A percentile compares a stretch with the other conserved stretches of the same genome.
Conservation (phyloP, 53 echinoderm and acorn worm genomes). For the Antedon mediterranea region DNA sequence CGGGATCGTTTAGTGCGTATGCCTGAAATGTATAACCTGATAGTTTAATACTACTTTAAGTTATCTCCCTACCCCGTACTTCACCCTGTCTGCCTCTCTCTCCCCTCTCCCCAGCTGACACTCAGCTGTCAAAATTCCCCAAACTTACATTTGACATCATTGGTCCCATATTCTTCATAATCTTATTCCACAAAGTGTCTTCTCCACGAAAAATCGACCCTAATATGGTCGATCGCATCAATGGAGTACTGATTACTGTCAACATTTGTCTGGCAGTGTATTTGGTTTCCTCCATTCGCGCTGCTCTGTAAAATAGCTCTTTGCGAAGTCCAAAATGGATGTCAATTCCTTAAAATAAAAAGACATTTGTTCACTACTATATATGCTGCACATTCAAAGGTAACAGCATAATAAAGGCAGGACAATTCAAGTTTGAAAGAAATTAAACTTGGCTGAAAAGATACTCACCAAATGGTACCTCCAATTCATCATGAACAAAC, state of each 20-base stretch:
- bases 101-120: too few relatives aligned
- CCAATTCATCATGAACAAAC: slow-evolving; percentile 65
- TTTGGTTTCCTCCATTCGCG: not conserved
- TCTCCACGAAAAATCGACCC: not conserved
- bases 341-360: not conserved
- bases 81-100: too few relatives aligned
- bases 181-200: not conserved
- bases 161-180: not conserved
- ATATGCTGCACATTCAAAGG: too few relatives aligned
- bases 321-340: not conserved
- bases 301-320: not conserved
- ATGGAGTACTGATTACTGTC: not conserved
- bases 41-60: too few relatives aligned
- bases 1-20: too few relatives aligned
- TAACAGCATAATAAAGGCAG: too few relatives aligned
- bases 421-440: too few relatives aligned
- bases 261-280: not conserved
- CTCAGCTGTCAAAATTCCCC: too few relatives aligned
- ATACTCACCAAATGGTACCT: slow-evolving; percentile 58
- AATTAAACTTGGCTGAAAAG: too few relatives aligned
- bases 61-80: too few relatives aligned
- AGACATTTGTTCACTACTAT: too few relatives aligned
- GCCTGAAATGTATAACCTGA: too few relatives aligned
- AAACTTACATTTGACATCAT: not conserved
- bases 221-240: not conserved